phyloP scores from a whole-genome alignment of 2,113 vertebrate species.

The Pelecanoides urinatrix region DNA sequence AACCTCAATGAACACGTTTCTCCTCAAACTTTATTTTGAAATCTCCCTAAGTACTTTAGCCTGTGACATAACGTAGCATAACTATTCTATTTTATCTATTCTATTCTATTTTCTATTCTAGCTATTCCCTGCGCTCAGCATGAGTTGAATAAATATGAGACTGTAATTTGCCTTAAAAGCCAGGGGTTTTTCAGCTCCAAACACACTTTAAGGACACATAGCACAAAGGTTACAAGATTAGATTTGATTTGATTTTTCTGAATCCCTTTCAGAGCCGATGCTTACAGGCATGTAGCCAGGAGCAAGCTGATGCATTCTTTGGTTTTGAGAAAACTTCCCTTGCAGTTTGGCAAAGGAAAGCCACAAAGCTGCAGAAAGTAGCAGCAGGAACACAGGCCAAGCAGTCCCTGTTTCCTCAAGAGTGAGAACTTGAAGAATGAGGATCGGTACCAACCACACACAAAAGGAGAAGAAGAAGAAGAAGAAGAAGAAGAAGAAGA shows the following conservation, averaged over 20 bases:
- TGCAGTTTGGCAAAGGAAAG: not conserved
- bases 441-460: not conserved
- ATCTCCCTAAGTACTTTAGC: not conserved
- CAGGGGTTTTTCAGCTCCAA: not conserved
- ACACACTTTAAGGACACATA: not conserved
- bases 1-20: not conserved
- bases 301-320: not conserved
- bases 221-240: not conserved
- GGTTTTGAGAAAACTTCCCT: not conserved
- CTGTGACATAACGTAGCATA: too few relatives aligned
- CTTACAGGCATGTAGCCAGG: not conserved
- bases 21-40: not conserved
- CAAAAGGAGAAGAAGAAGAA: not conserved
- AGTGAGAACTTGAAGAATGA: not conserved
- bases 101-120: not conserved
- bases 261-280: not conserved
- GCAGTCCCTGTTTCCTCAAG: not conserved
- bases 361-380: not conserved
- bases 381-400: not conserved
- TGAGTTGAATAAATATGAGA: not conserved
- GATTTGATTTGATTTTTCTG: not conserved
- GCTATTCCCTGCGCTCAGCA: not conserved
- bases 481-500: too few relatives aligned
- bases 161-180: not conserved
- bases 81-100: not conserved